Evolutionary conservation across 92 coral and sea anemone species (phyloP).

Genomic region (Heteractis magnifica): DNA sequence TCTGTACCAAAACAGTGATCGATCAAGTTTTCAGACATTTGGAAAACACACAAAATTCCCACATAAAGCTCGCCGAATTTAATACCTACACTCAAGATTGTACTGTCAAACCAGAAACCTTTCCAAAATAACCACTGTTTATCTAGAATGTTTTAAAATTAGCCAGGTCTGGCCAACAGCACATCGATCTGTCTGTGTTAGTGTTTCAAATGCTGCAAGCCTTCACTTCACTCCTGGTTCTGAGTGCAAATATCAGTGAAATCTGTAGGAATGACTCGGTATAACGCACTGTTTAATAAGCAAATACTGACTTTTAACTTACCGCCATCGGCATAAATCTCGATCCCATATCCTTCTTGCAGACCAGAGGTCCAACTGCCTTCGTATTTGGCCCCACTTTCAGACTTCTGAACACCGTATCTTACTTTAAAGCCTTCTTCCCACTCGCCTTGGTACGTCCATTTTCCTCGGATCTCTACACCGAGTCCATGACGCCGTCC

Average conservation of each 20-base stretch:
- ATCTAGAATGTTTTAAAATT: neutral
- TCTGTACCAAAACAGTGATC: no score
- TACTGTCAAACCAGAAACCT: neutral
- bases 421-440: conserved; percentile 89
- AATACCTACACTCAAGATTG: neutral
- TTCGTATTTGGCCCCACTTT: conserved; percentile 83
- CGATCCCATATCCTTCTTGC: conserved; percentile 90
- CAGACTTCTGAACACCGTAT: conserved; percentile 77
- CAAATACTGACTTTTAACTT: conserved; percentile 12
- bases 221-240: neutral
- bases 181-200: neutral
- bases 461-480: conserved; percentile 81
- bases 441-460: conserved; percentile 91
- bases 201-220: neutral
- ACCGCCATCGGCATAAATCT: conserved; percentile 85
- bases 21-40: neutral
- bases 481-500: conserved; percentile 90
- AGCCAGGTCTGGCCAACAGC: neutral
- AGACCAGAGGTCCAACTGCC: conserved; percentile 94
- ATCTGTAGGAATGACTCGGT: neutral
- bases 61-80: neutral
- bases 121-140: neutral
- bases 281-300: neutral
- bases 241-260: neutral
- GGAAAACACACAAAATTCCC: neutral